Percentiles rank a stretch among this genome's conserved stretches.
phyloP scores from a whole-genome alignment of 1,140 invertebrate genomes.

The Mycetomoellerius zeteki region DNA sequence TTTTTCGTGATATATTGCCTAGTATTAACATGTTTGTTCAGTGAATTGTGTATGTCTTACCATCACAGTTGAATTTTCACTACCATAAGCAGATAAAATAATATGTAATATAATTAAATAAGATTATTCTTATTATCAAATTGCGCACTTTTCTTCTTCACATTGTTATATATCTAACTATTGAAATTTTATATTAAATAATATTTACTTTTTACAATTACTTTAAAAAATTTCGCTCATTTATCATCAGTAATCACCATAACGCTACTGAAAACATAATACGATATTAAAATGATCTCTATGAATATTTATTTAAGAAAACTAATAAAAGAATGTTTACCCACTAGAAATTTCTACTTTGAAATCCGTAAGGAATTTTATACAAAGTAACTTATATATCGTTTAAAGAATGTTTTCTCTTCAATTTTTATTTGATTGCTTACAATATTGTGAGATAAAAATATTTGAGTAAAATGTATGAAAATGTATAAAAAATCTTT shows the following conservation, averaged over 20 bases:
- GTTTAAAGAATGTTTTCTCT: background rate
- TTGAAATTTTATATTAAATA: background rate
- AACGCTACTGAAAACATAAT: background rate
- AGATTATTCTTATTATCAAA: background rate
- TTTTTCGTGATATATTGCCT: background rate
- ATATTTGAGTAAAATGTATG: background rate
- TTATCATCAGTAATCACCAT: background rate
- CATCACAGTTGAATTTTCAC: background rate
- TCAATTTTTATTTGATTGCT: background rate
- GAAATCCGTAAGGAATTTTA: background rate
- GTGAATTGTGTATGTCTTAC: background rate
- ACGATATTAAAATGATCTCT: background rate
- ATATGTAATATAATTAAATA: background rate
- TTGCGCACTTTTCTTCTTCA: background rate
- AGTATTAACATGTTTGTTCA: background rate
- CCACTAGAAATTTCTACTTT: background rate
- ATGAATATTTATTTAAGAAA: constrained; percentile 20
- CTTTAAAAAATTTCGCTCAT: background rate
- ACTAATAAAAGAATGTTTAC: no score
- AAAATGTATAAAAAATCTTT: background rate
- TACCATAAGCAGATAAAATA: background rate
- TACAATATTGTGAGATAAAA: constrained; percentile 11
- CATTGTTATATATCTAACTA: background rate
- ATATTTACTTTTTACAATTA: background rate
- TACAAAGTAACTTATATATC: no score